These are phyloP conservation scores for Leucosticte australis DNA, from an alignment of 2,113 vertebrate species.

Conservation along the genomic window DNA sequence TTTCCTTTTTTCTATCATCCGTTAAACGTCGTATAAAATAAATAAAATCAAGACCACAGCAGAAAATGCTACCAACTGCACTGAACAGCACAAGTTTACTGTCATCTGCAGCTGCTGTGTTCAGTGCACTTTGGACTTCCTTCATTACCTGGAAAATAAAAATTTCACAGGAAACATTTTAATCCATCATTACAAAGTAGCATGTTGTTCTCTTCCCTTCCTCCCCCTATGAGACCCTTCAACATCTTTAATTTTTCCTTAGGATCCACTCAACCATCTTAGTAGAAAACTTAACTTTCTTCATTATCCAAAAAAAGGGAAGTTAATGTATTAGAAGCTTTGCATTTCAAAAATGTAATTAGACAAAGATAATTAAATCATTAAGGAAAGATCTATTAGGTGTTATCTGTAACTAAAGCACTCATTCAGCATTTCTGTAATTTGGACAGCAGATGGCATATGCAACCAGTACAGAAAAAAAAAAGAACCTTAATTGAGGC, in stretches of 20 bases:
- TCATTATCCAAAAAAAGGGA: not conserved
- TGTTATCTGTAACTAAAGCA: not conserved
- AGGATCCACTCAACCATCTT: not conserved
- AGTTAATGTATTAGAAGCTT: not conserved
- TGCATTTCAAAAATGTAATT: not conserved
- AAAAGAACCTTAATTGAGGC: not conserved
- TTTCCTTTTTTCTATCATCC: constrained; percentile 94
- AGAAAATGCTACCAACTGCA: constrained; percentile 92
- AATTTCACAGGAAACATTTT: not conserved
- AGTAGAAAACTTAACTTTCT: not conserved
- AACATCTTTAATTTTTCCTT: not conserved
- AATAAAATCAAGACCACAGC: constrained; percentile 94
- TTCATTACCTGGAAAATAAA: constrained; percentile 89
- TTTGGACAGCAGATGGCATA: constrained; percentile 76
- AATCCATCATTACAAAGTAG: not conserved
- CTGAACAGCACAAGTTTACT: constrained; percentile 93
- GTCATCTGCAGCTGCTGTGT: constrained; percentile 93
- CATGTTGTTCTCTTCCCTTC: not conserved
- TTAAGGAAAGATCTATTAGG: not conserved
- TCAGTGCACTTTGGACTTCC: constrained; percentile 96
- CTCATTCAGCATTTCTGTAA: constrained; percentile 46
- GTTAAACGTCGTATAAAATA: constrained; percentile 94
- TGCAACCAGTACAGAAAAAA: constrained; percentile 54
- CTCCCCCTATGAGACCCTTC: not conserved
- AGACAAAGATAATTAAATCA: not conserved